Conservation (phyloP, 2,797 vertebrate species). For the Coccyzus lansbergi region DNA sequence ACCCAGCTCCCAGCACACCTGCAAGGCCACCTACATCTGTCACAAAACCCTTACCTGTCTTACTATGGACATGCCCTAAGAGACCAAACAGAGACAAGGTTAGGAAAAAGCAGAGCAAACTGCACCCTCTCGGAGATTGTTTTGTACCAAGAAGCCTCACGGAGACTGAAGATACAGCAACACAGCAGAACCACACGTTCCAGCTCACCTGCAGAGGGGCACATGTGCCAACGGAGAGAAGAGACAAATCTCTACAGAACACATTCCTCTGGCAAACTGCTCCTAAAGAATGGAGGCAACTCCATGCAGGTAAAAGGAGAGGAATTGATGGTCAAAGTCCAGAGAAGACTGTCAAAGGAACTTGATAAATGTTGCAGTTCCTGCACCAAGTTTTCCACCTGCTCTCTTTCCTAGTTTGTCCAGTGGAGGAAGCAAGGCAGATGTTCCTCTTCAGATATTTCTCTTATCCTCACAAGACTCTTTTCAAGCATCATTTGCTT, state of each 20-base stretch:
- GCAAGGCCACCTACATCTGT: not conserved
- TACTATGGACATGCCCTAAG: fast-evolving
- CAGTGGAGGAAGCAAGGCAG: not conserved
- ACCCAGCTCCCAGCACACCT: not conserved
- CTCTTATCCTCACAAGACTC: not conserved
- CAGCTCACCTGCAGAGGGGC: fast-evolving
- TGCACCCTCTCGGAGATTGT: not conserved
- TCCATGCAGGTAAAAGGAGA: not conserved
- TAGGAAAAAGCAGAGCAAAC: not conserved
- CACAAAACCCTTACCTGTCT: not conserved
- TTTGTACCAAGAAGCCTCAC: not conserved
- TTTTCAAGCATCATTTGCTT: not conserved
- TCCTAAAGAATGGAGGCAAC: constrained; percentile 20
- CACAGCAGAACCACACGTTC: not conserved
- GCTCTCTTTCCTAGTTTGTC: not conserved
- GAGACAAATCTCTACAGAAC: constrained; percentile 5
- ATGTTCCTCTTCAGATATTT: not conserved
- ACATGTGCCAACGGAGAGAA: not conserved
- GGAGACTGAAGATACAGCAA: not conserved
- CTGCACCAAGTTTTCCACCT: not conserved
- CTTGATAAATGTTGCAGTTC: not conserved
- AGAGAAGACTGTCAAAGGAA: constrained; percentile 6
- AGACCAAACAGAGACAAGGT: not conserved
- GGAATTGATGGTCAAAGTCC: constrained; percentile 14
- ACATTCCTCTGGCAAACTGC: not conserved